Conservation (phyloP, 1,140 invertebrate species). For the Scaptomyza hsui region DNA sequence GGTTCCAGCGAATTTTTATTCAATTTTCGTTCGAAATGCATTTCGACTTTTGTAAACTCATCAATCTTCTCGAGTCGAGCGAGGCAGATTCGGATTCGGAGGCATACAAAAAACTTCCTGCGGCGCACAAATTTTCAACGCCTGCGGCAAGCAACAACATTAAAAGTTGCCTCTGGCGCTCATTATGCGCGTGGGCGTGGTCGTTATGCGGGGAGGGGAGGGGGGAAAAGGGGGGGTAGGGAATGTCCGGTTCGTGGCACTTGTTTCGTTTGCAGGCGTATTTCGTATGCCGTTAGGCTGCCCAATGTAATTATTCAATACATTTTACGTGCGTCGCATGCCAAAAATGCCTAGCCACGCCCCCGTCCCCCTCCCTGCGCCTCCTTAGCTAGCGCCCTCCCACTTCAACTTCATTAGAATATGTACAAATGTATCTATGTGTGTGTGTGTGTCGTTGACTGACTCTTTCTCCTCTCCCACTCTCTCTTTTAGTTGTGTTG, state of each 20-base stretch:
- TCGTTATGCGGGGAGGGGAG: not conserved
- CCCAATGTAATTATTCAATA: slow-evolving; percentile 81
- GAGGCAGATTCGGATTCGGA: not conserved
- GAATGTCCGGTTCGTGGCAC: slow-evolving; percentile 51
- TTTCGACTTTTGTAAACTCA: slow-evolving; percentile 59
- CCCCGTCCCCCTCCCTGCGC: slow-evolving; percentile 19
- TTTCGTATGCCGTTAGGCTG: slow-evolving; percentile 76
- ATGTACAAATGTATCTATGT: slow-evolving; percentile 27
- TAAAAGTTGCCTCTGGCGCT: slow-evolving; percentile 47
- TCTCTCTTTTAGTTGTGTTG: not conserved
- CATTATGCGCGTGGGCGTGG: slow-evolving; percentile 58
- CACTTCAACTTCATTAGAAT: slow-evolving; percentile 76
- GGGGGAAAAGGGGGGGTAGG: slow-evolving; percentile 15
- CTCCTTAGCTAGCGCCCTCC: no score
- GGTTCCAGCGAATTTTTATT: slow-evolving; percentile 59
- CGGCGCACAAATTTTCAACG: slow-evolving; percentile 57
- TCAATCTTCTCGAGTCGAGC: slow-evolving; percentile 54
- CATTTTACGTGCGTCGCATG: slow-evolving; percentile 77
- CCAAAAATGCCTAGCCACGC: slow-evolving; percentile 53
- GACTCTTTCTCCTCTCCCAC: not conserved
- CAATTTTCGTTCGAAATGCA: slow-evolving; percentile 68
- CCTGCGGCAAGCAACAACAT: slow-evolving; percentile 44
- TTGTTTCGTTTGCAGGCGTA: slow-evolving; percentile 33
- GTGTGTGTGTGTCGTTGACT: slow-evolving; percentile 42
- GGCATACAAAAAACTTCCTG: slow-evolving; percentile 58